Percentiles rank a stretch among this genome's conserved stretches.
Conservation (phyloP, 2,113 vertebrate species). For the Lichenostomus cassidix region DNA sequence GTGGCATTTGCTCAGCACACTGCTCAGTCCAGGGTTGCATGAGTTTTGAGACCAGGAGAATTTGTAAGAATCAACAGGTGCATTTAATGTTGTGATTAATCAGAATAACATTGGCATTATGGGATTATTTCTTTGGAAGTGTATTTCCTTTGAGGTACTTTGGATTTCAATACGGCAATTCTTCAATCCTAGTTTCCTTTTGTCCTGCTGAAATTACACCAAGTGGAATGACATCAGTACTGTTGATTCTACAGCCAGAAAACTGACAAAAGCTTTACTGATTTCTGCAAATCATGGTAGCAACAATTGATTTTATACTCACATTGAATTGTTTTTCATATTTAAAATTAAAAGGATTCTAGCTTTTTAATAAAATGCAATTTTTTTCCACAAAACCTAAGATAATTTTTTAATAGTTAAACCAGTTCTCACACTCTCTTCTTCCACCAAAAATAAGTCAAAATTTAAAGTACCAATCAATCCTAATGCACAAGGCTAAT, state of each 20-base stretch:
- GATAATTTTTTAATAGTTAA: neutral
- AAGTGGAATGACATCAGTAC: neutral
- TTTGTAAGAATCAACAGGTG: neutral
- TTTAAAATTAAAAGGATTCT: neutral
- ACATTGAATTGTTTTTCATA: neutral
- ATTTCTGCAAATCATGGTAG: neutral
- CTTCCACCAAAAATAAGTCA: neutral
- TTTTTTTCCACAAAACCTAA: neutral
- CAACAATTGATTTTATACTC: neutral
- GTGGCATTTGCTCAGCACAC: neutral
- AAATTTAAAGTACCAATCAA: neutral
- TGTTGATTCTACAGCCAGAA: neutral
- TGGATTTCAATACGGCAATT: neutral
- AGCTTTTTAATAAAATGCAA: neutral
- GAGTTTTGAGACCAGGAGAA: neutral
- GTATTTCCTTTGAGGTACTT: neutral
- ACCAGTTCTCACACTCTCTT: neutral
- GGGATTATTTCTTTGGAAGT: neutral
- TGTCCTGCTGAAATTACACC: neutral
- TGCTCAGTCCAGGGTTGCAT: rapidly evolving
- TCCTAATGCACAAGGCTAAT: neutral
- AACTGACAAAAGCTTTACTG: neutral
- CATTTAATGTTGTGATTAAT: neutral
- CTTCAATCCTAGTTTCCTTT: neutral
- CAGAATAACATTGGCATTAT: neutral